Conservation (phyloP, 2,113 vertebrate genomes). For the Clarias magur region DNA sequence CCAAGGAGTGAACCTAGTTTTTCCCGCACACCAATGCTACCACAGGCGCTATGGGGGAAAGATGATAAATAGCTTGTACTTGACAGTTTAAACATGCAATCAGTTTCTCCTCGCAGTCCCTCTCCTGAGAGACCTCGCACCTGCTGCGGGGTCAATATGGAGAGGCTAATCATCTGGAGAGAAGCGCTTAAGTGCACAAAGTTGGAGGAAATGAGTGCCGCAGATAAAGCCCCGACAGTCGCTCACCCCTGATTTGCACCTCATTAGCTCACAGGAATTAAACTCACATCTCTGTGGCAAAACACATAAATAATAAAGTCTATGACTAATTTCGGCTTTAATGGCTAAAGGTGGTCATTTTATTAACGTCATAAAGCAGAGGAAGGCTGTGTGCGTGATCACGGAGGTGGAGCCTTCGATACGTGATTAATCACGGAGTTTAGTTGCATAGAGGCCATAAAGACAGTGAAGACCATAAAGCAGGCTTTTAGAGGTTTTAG, state of each 20-base stretch:
- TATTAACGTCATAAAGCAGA: conserved; percentile 19
- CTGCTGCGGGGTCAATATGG: conserved; percentile 25
- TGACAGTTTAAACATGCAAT: conserved; percentile 59
- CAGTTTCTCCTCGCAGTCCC: conserved; percentile 39
- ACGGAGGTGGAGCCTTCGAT: not conserved
- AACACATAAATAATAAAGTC: conserved; percentile 55
- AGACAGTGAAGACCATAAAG: not conserved
- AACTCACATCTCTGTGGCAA: conserved; percentile 53
- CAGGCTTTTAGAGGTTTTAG: not conserved
- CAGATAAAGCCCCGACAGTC: conserved; percentile 50
- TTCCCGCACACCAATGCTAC: conserved; percentile 10
- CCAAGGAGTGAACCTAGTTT: conserved; percentile 15
- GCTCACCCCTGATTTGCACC: conserved; percentile 58
- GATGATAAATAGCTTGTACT: conserved; percentile 53
- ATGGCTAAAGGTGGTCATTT: conserved; percentile 17
- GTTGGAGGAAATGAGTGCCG: not conserved
- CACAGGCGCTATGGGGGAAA: conserved; percentile 16
- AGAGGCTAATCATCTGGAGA: conserved; percentile 34
- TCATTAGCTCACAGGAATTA: conserved; percentile 58
- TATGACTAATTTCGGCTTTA: conserved; percentile 15
- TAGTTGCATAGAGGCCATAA: not conserved
- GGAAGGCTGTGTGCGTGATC: not conserved
- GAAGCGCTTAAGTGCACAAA: not conserved
- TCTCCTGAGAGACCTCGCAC: conserved; percentile 19
- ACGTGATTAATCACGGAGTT: not conserved